Percentiles rank a stretch among this genome's conserved stretches.
Evolutionary conservation across 2,113 vertebrate genomes (phyloP).

Genomic region (Marcusenius ussheri): DNA sequence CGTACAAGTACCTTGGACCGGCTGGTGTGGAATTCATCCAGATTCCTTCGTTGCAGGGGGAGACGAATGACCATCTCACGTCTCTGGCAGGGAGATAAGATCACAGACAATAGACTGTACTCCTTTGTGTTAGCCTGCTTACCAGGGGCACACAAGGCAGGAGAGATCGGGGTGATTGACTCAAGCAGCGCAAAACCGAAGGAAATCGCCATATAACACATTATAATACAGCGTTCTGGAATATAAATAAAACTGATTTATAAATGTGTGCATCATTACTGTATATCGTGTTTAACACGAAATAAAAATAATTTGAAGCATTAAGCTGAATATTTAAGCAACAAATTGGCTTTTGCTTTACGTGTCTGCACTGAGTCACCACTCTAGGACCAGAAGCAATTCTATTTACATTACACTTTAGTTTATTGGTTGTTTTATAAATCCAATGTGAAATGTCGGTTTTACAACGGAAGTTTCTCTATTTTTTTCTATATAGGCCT

Average conservation of each 20-base stretch:
- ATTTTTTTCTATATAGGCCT: background rate
- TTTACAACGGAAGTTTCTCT: background rate
- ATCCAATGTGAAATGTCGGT: background rate
- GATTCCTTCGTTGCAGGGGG: conserved; percentile 27
- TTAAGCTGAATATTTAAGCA: background rate
- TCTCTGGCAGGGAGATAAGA: background rate
- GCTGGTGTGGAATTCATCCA: conserved; percentile 32
- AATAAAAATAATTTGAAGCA: background rate
- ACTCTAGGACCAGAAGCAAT: background rate
- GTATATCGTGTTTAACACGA: background rate
- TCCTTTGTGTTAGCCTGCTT: background rate
- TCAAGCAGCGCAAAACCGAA: background rate
- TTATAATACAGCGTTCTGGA: background rate
- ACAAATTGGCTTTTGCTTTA: background rate
- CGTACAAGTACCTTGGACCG: conserved; percentile 25
- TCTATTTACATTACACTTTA: background rate
- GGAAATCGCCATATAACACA: background rate
- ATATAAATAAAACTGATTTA: background rate
- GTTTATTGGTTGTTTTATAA: background rate
- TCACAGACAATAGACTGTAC: conserved; percentile 10
- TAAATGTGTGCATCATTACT: background rate
- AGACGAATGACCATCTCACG: background rate
- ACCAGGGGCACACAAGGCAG: background rate
- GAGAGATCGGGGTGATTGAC: background rate
- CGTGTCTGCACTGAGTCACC: background rate